A percentile compares a stretch with the other conserved stretches of the same genome.
These are phyloP conservation scores for Archaeoteleia sp. DNA, from an alignment of 2,888 invertebrate genomes.

Conservation along the genomic window DNA sequence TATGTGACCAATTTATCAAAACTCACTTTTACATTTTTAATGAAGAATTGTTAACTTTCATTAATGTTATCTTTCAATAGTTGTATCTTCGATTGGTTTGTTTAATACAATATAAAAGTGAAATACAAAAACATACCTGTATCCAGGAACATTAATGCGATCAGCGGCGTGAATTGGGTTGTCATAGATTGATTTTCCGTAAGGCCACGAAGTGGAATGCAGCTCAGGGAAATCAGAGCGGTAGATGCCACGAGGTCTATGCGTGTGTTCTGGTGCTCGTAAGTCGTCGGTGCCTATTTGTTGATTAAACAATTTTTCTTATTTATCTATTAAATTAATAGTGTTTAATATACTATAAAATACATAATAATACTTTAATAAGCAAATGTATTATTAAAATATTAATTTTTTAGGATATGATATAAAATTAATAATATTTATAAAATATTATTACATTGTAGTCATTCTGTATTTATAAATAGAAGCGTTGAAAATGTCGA, in stretches of 20 bases:
- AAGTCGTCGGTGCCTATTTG: conserved; percentile 90
- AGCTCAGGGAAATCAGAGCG: conserved; percentile 87
- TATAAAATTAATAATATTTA: too few species aligned
- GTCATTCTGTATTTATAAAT: conserved; percentile 5
- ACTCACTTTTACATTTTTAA: too few species aligned
- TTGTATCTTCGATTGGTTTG: too few species aligned
- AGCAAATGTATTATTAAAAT: too few species aligned
- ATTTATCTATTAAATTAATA: background rate
- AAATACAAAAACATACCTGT: too few species aligned
- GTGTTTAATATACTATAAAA: background rate
- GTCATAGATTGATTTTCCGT: conserved; percentile 91
- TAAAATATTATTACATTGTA: too few species aligned
- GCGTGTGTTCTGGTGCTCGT: conserved; percentile 86
- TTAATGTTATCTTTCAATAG: too few species aligned
- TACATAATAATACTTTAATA: conserved; percentile 11
- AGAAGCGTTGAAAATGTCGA: background rate
- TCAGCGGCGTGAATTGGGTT: conserved; percentile 87
- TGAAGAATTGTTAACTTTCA: too few species aligned
- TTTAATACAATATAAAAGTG: too few species aligned
- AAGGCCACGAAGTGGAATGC: conserved; percentile 82
- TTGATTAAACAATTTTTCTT: conserved; percentile 13
- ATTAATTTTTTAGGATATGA: too few species aligned
- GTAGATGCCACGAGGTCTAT: conserved; percentile 81
- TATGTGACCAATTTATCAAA: too few species aligned
- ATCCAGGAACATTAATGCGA: conserved; percentile 90